These are phyloP conservation scores for Tapirus indicus DNA, from an alignment of 2,797 vertebrate genomes.

Conservation along the genomic window DNA sequence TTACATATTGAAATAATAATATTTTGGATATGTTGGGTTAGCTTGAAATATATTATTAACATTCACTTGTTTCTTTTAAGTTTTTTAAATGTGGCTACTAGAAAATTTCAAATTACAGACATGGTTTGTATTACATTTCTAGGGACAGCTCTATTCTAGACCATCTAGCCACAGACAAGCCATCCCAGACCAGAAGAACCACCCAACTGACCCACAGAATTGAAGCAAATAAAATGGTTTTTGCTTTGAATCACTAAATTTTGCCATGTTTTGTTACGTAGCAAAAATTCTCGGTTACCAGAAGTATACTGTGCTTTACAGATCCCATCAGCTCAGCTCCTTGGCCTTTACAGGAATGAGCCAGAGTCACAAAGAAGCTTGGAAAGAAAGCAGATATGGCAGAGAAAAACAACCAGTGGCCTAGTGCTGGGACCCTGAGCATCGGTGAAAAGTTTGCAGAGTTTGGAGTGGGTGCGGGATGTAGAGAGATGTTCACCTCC, in stretches of 20 bases:
- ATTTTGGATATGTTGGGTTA: neutral
- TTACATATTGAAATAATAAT: slow-evolving; percentile 4
- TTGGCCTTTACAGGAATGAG: neutral
- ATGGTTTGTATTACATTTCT: slow-evolving; percentile 44
- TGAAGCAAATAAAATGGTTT: slow-evolving; percentile 7
- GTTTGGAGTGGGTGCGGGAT: neutral
- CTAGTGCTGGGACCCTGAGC: neutral
- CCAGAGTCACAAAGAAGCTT: neutral
- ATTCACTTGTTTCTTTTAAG: neutral
- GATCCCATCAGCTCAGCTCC: neutral
- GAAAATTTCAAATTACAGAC: slow-evolving; percentile 29
- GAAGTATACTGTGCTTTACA: neutral
- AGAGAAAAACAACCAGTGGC: neutral
- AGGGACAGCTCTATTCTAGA: neutral
- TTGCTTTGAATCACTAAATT: neutral
- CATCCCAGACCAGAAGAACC: neutral
- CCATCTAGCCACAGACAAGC: neutral
- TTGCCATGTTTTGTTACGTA: neutral
- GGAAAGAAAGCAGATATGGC: neutral
- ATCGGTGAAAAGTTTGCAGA: neutral
- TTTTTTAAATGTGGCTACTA: slow-evolving; percentile 6
- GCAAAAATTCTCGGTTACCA: neutral
- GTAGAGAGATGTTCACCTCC: neutral
- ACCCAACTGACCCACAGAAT: neutral
- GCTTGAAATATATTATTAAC: slow-evolving; percentile 54